Conservation (phyloP, 1,140 invertebrate species). For the Drosophila ohnishii region DNA sequence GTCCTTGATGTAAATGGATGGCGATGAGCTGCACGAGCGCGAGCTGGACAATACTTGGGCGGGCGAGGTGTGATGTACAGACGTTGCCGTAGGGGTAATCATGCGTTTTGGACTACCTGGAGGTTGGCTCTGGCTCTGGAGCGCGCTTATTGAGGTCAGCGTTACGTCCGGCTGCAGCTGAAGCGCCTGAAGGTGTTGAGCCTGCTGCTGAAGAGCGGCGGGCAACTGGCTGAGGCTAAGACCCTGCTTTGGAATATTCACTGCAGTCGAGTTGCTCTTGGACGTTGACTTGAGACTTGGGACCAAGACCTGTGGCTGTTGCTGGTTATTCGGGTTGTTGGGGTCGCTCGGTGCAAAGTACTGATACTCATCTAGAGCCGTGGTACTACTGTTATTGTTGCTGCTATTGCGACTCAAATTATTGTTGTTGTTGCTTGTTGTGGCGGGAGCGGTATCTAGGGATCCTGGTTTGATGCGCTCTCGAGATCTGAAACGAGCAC, state of each 20-base stretch:
- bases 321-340: conserved; percentile 77
- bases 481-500: conserved; percentile 60
- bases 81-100: conserved; percentile 2
- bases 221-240: conserved; percentile 55
- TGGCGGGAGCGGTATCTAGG: neutral
- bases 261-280: conserved; percentile 2
- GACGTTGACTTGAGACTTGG: neutral
- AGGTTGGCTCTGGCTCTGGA: conserved; percentile 25
- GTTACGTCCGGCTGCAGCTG: conserved; percentile 68
- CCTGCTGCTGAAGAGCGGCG: conserved; percentile 50
- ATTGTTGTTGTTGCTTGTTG: conserved; percentile 27
- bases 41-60: conserved; percentile 55
- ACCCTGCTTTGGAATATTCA: neutral
- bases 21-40: conserved; percentile 71
- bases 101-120: conserved; percentile 2
- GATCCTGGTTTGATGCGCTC: conserved; percentile 64
- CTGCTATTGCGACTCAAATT: conserved; percentile 39
- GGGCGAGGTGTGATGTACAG: conserved; percentile 11
- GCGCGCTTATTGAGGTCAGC: conserved; percentile 46
- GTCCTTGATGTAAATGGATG: conserved; percentile 80
- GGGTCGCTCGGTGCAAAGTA: conserved; percentile 80
- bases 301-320: neutral
- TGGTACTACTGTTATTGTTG: conserved; percentile 60
- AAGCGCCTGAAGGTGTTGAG: conserved; percentile 60
- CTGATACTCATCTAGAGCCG: conserved; percentile 73